Evolutionary conservation across 2,888 invertebrate genomes (phyloP).

Genomic region (Ophion obscuratus): DNA sequence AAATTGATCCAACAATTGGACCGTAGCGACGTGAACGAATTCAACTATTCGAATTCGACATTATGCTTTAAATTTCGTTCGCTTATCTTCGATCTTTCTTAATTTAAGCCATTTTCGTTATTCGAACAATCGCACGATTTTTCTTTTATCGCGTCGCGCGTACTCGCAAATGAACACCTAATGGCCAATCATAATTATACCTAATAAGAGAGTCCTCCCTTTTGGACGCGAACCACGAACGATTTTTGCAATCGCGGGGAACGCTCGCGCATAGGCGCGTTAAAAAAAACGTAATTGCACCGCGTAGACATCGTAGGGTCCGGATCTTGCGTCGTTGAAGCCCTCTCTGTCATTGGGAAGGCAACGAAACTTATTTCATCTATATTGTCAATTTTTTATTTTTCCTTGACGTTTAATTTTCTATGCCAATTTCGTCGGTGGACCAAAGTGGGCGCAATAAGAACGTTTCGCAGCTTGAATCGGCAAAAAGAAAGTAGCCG

Average conservation of each 20-base stretch:
- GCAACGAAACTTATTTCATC: neutral
- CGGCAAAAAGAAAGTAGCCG: too few species aligned
- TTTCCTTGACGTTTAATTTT: neutral
- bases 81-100: slow-evolving; percentile 24
- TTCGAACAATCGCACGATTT: slow-evolving; percentile 45
- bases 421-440: neutral
- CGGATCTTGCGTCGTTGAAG: slow-evolving; percentile 50
- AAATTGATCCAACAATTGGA: slow-evolving; percentile 6
- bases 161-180: slow-evolving; percentile 72
- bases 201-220: slow-evolving; percentile 54
- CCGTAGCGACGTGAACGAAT: slow-evolving; percentile 28
- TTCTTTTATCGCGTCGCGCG: slow-evolving; percentile 10
- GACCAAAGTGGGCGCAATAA: neutral
- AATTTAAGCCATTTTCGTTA: slow-evolving; percentile 5
- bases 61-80: slow-evolving; percentile 37
- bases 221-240: slow-evolving; percentile 41
- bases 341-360: neutral
- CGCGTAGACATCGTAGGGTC: slow-evolving; percentile 64
- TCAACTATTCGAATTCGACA: slow-evolving; percentile 10
- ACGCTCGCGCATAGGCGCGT: slow-evolving; percentile 38
- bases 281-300: slow-evolving; percentile 38
- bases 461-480: too few species aligned
- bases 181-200: slow-evolving; percentile 69
- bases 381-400: neutral
- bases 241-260: slow-evolving; percentile 23